A percentile compares a stretch with the other conserved stretches of the same genome.
These are phyloP conservation scores for Tretioscincus oriximinensis DNA, from an alignment of 2,113 vertebrate genomes.

Conservation along the genomic window DNA sequence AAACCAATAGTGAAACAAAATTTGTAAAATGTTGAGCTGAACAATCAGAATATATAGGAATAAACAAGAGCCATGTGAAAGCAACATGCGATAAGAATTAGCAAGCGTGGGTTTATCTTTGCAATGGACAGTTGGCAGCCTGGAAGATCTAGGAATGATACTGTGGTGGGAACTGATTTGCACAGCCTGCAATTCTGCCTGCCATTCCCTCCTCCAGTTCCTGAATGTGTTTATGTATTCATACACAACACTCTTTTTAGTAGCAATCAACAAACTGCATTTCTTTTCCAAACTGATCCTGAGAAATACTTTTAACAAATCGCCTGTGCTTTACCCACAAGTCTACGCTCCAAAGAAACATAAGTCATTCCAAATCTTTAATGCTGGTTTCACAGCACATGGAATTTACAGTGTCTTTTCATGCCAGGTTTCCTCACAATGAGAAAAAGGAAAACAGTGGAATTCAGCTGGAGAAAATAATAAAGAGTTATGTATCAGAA, in stretches of 20 bases:
- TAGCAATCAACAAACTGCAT: background rate
- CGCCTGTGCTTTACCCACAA: slow-evolving; percentile 2
- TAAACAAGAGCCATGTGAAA: no score
- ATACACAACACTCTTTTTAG: background rate
- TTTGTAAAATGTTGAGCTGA: no score
- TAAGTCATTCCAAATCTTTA: slow-evolving; percentile 20
- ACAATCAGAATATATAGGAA: no score
- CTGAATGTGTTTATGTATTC: background rate
- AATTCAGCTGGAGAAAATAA: background rate
- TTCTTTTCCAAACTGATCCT: slow-evolving; percentile 18
- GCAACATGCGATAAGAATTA: no score
- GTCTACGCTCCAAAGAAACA: slow-evolving; percentile 16
- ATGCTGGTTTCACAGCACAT: slow-evolving; percentile 10
- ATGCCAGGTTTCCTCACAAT: slow-evolving; percentile 12
- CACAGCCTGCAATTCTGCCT: background rate
- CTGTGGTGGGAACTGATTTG: no score
- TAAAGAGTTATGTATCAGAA: background rate
- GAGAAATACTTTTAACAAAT: background rate
- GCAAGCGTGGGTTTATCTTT: no score
- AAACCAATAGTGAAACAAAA: no score
- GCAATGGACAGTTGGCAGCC: no score
- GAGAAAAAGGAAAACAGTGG: slow-evolving; percentile 27
- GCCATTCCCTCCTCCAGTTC: background rate
- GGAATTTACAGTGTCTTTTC: slow-evolving; percentile 39
- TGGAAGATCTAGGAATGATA: no score